phyloP scores from a whole-genome alignment of 2,888 invertebrate genomes.

The Protonemura montana region DNA sequence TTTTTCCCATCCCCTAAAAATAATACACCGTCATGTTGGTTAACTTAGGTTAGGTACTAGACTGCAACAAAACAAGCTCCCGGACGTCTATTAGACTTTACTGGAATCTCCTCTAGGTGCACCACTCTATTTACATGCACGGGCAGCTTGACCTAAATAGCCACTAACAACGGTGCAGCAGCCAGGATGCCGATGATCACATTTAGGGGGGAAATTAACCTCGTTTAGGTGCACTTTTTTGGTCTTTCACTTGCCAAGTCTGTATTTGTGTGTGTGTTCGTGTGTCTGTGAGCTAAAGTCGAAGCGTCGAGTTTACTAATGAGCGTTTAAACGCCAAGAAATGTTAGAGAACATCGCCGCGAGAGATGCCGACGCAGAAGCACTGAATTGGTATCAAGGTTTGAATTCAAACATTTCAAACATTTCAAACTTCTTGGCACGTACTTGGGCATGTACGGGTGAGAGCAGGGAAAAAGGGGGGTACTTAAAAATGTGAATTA shows the following conservation, averaged over 20 bases:
- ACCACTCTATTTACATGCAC: neutral
- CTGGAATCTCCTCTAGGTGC: too few species aligned
- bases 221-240: neutral
- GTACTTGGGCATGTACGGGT: too few species aligned
- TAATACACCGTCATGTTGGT: too few species aligned
- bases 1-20: too few species aligned
- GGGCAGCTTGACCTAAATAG: neutral
- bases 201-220: neutral
- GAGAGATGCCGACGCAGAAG: too few species aligned
- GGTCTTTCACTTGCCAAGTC: neutral
- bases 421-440: too few species aligned
- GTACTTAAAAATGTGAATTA: too few species aligned
- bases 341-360: neutral
- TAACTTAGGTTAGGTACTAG: too few species aligned
- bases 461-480: too few species aligned
- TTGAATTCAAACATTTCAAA: too few species aligned
- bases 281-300: neutral
- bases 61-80: too few species aligned
- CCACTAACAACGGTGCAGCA: neutral
- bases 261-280: neutral
- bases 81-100: too few species aligned
- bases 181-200: neutral
- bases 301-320: neutral
- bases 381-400: neutral
- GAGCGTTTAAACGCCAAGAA: neutral